These are phyloP conservation scores for Ailurus styani DNA, from an alignment of 2,113 vertebrate genomes.

Conservation along the genomic window DNA sequence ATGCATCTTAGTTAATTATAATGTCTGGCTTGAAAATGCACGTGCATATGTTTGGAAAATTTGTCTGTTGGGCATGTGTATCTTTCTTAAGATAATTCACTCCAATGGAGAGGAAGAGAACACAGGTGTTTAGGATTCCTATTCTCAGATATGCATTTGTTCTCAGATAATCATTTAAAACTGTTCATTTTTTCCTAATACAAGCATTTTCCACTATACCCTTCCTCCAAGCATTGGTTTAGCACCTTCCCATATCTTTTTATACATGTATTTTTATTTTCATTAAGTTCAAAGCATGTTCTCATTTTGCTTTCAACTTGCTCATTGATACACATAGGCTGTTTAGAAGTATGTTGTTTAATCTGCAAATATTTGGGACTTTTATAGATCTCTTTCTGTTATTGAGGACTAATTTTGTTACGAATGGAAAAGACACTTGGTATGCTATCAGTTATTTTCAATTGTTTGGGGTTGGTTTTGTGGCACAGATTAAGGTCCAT, in stretches of 20 bases:
- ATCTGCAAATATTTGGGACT: background rate
- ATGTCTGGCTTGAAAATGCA: slow-evolving; percentile 22
- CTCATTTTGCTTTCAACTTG: background rate
- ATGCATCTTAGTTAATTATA: slow-evolving; percentile 57
- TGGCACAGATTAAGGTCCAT: background rate
- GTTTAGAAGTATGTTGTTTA: background rate
- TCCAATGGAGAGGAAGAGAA: background rate
- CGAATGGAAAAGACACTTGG: background rate
- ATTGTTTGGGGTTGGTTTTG: background rate
- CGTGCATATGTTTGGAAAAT: slow-evolving; percentile 16
- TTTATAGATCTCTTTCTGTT: background rate
- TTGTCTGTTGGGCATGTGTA: background rate
- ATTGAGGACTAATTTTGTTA: background rate
- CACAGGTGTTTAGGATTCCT: background rate
- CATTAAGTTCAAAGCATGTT: background rate
- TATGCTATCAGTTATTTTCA: background rate
- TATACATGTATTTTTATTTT: background rate
- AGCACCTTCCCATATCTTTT: background rate
- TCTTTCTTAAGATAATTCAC: slow-evolving; percentile 36
- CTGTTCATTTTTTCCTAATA: background rate
- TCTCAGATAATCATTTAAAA: background rate
- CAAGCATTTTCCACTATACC: background rate
- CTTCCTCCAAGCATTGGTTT: background rate
- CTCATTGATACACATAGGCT: background rate
- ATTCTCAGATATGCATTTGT: background rate